Base-by-base conservation (phyloP, 1,140 invertebrate genomes). In the Drosophila triauraria region DNA sequence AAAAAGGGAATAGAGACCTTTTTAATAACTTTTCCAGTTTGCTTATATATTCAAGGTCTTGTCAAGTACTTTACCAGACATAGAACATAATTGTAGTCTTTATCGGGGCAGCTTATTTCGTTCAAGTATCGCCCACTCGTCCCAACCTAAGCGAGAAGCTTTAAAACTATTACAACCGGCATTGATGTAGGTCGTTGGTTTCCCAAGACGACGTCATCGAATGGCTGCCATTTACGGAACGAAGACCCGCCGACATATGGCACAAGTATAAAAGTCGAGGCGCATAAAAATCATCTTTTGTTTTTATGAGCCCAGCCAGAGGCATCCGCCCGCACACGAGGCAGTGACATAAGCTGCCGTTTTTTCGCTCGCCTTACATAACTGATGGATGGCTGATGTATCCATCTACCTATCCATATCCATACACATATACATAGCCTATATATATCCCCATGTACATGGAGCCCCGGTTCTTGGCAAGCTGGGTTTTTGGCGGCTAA, bases 181-280 rank as follows among this genome's bases (percentile, higher is more conserved):
- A 78, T 82, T 83, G 78, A 74, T 82, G 82, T 86, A 81, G 82
- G 82, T 82, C 82, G 79, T 69, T 64, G 51, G 40, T 75, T 72
- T 43, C 20, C 38, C 40, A 44, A 44, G 51, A 60, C 65, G 35
- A 50, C 68, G 62, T 61, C 71, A 74, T 80, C 42, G 64, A 80
- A 61, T 82, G 46, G 58, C 46, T 82, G 75, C 59, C 80, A 75
- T 75, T 80, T 70, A 82, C 62, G 80, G 62, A 32, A 25, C 25
- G 13, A 25, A 56, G 53, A 46, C 38, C 20, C 15, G 44, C 15
- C 32, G 25, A 48, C 80, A 80, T 65, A 63, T 84, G 81, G 74
- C 54, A 65, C 15, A 62, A 57, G 35, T 57, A 57, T 67, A 27
- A 69, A 30, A 70, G 40, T 62, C 44, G 40, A 15, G 35, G 63